Base-by-base conservation (phyloP, 2,888 invertebrate species). In the Muscina levida region DNA sequence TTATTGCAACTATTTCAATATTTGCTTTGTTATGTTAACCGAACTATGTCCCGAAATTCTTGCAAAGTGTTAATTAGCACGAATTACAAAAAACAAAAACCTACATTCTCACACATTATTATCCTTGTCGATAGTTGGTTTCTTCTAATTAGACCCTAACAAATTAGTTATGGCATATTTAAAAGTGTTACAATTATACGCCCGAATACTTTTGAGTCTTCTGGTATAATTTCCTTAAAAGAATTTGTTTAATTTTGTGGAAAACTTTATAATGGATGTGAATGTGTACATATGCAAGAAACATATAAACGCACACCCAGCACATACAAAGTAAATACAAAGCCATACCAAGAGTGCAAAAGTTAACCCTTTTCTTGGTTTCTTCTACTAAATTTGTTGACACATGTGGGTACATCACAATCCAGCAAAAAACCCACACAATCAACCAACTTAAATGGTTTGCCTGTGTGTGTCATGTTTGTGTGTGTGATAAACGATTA, bases 301-400 rank as follows among this genome's bases (percentile, higher is more conserved):
- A n/a, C n/a, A n/a, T n/a, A n/a, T n/a, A n/a, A n/a, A n/a, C n/a
- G n/a, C n/a, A n/a, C n/a, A n/a, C n/a, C n/a, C n/a, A n/a, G n/a
- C n/a, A n/a, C n/a, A n/a, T n/a, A n/a, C n/a, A n/a, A n/a, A n/a
- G n/a, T n/a, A n/a, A 48, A 8, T 48, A 6, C 19, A 48, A 48
- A 13, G n/a, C 4, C 46, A 11, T 59, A 22, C 37, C 5, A 24
- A 48, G 15, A 51, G n/a, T 62, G 42, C 31, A 19, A 15, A 19
- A 75, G 62, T 65, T 65, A 70, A 75, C 26, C 51, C 42, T 70
- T 72, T n/a, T 51, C 17, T 68, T 68, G 46, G 6, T 44, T n/a
- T n/a, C n/a, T n/a, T n/a, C 8, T 68, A 74, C 67, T 68, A n/a
- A 74, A 68, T 75, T 75, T 75, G 68, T 51, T 59, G 59, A 68